phyloP scores from a whole-genome alignment of 2,888 invertebrate genomes.

The Plagodis dolabraria region DNA sequence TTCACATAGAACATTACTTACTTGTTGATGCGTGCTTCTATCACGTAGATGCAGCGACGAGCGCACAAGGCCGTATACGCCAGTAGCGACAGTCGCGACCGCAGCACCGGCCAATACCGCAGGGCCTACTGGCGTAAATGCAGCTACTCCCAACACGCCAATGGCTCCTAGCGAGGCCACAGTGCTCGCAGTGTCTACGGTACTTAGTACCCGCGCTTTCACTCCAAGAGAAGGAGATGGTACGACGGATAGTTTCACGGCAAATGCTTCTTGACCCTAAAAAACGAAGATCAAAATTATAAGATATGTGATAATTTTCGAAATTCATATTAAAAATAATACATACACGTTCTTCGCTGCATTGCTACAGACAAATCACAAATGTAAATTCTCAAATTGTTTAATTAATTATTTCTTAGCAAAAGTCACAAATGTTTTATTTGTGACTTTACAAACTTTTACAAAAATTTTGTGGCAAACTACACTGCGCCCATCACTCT shows the following conservation, averaged over 20 bases:
- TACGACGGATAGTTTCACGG: conserved; percentile 69
- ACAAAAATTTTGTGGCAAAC: no score
- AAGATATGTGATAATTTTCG: background rate
- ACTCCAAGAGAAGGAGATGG: conserved; percentile 71
- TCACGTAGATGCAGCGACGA: conserved; percentile 78
- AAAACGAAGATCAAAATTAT: conserved; percentile 3
- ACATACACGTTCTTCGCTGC: no score
- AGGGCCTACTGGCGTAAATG: conserved; percentile 79
- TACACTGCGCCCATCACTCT: no score
- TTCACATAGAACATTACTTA: conserved; percentile 42
- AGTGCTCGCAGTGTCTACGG: conserved; percentile 72
- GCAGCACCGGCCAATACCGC: conserved; percentile 77
- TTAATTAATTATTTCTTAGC: no score
- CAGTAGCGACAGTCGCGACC: conserved; percentile 73
- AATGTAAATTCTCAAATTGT: no score
- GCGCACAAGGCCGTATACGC: conserved; percentile 79
- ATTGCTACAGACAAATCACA: no score
- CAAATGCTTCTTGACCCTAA: conserved; percentile 66
- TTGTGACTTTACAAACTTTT: no score
- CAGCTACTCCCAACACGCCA: conserved; percentile 79
- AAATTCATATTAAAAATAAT: background rate
- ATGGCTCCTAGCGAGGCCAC: conserved; percentile 74
- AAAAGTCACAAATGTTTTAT: no score
- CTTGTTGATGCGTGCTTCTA: conserved; percentile 80
- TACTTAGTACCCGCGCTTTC: conserved; percentile 67